phyloP scores from a whole-genome alignment of 2,797 vertebrate species.

The Sarcophilus harrisii region DNA sequence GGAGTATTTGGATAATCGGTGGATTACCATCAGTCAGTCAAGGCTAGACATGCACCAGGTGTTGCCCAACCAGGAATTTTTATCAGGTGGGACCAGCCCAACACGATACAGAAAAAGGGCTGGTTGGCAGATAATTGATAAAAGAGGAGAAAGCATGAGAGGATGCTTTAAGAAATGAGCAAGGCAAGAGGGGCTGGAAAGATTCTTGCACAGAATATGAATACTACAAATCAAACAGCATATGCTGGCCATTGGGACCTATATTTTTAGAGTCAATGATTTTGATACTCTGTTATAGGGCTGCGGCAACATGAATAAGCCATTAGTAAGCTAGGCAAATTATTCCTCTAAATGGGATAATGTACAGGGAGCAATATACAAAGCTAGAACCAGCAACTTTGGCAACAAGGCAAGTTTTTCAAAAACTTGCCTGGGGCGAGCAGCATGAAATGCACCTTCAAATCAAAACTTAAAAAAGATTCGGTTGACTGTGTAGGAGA shows the following conservation, averaged over 20 bases:
- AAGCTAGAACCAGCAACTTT: background rate
- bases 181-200: background rate
- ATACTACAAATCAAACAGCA: background rate
- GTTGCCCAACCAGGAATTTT: background rate
- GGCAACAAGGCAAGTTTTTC: background rate
- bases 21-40: background rate
- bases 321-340: background rate
- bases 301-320: background rate
- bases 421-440: background rate
- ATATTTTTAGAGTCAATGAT: background rate
- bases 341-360: background rate
- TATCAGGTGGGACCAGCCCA: background rate
- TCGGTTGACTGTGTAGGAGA: background rate
- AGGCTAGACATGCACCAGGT: fast-evolving
- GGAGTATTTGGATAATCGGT: background rate
- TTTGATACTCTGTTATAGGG: background rate
- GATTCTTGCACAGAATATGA: no score
- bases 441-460: background rate
- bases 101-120: background rate
- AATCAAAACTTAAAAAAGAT: background rate
- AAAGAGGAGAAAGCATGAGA: background rate
- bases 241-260: background rate
- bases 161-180: background rate
- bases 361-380: background rate
- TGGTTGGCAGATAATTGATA: background rate